These are phyloP conservation scores for Gouania willdenowi DNA, from an alignment of 2,797 vertebrate genomes.

Conservation along the genomic window DNA sequence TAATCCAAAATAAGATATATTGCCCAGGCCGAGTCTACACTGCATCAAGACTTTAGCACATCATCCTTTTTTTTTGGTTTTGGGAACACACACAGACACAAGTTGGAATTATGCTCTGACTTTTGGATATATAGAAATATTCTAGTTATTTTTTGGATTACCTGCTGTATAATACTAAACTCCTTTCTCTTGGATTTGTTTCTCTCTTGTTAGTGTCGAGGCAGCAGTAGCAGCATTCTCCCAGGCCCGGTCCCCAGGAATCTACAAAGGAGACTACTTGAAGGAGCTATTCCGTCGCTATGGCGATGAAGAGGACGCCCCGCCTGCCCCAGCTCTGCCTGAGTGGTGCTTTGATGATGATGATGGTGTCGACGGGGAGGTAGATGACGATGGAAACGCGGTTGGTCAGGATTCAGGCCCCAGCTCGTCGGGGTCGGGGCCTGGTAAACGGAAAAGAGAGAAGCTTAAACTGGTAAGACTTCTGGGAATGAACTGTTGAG, in stretches of 20 bases:
- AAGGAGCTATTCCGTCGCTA: slow-evolving; percentile 96
- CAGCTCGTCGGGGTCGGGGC: slow-evolving; percentile 85
- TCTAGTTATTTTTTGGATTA: too few relatives aligned
- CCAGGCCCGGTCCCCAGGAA: slow-evolving; percentile 91
- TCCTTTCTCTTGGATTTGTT: too few relatives aligned
- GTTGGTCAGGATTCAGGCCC: slow-evolving; percentile 86
- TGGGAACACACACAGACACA: too few relatives aligned
- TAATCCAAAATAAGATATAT: too few relatives aligned
- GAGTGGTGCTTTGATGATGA: slow-evolving; percentile 95
- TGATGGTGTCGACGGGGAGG: slow-evolving; percentile 59
- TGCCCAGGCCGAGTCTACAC: too few relatives aligned
- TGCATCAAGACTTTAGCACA: too few relatives aligned
- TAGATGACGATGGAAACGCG: slow-evolving; percentile 80
- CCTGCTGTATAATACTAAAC: too few relatives aligned
- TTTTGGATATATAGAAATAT: too few relatives aligned
- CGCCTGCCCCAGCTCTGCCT: slow-evolving; percentile 85
- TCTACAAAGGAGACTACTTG: slow-evolving; percentile 98
- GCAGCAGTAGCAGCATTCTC: slow-evolving; percentile 91
- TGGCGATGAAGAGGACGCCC: slow-evolving; percentile 89
- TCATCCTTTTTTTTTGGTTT: too few relatives aligned
- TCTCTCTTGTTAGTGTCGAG: slow-evolving; percentile 79
- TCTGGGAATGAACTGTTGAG: slow-evolving; percentile 41
- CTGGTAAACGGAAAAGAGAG: slow-evolving; percentile 89
- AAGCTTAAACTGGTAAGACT: slow-evolving; percentile 88
- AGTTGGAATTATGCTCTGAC: too few relatives aligned